Conservation (phyloP, 1,140 invertebrate genomes). For the Camponotus vicinus region DNA sequence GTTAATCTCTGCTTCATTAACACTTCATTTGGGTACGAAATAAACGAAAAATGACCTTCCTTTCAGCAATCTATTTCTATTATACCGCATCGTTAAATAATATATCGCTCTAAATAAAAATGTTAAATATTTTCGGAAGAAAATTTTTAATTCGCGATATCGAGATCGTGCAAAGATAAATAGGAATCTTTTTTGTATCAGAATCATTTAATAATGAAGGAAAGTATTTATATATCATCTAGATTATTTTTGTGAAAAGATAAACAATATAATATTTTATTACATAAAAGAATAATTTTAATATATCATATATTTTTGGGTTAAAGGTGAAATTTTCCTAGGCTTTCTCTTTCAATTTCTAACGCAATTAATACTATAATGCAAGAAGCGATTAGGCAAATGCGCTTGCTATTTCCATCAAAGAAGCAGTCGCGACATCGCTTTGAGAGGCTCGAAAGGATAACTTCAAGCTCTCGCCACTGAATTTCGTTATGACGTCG, state of each 20-base stretch:
- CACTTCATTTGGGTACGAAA: conserved; percentile 20
- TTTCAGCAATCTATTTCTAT: not conserved
- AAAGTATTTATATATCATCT: not conserved
- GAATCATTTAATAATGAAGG: not conserved
- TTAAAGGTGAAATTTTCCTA: no score
- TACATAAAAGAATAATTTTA: not conserved
- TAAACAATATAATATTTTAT: not conserved
- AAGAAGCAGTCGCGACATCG: conserved; percentile 15
- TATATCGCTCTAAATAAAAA: conserved; percentile 8
- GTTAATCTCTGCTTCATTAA: conserved; percentile 58
- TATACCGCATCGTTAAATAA: conserved; percentile 32
- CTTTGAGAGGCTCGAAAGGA: conserved; percentile 51
- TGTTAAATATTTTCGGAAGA: not conserved
- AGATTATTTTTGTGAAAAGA: not conserved
- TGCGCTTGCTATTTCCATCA: conserved; percentile 13
- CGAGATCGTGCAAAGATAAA: not conserved
- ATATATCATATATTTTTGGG: not conserved
- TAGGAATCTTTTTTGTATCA: not conserved
- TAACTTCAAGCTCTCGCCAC: conserved; percentile 49
- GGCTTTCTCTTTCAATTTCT: not conserved
- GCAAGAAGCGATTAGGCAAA: conserved; percentile 29
- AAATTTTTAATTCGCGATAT: not conserved
- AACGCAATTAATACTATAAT: conserved; percentile 12
- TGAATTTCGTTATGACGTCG: conserved; percentile 56
- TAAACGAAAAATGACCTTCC: conserved; percentile 15